Conservation (phyloP, 2,888 invertebrate genomes). For the Hecatera dysodea region DNA sequence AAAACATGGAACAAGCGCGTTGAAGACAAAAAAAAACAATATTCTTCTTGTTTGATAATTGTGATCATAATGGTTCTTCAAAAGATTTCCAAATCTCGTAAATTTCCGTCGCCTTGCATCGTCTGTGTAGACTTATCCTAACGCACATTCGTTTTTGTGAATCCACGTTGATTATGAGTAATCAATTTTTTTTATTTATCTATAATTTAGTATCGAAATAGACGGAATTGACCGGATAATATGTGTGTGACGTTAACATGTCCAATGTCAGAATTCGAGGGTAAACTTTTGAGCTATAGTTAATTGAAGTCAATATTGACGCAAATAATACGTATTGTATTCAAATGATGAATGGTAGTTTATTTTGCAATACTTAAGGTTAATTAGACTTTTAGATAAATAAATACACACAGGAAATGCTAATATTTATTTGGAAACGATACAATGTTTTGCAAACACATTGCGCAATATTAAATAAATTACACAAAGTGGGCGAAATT, state of each 20-base stretch:
- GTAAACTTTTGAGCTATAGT: slow-evolving; percentile 33
- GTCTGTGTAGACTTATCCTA: slow-evolving; percentile 71
- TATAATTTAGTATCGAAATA: slow-evolving; percentile 75
- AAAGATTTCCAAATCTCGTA: neutral
- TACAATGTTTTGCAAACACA: neutral
- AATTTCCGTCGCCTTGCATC: neutral
- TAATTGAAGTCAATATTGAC: slow-evolving; percentile 27
- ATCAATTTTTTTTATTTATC: slow-evolving; percentile 79
- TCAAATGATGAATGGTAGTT: neutral
- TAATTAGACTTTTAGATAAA: slow-evolving; percentile 19
- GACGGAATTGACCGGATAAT: slow-evolving; percentile 68
- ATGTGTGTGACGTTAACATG: slow-evolving; percentile 64
- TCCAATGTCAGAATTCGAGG: slow-evolving; percentile 44
- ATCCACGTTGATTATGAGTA: slow-evolving; percentile 78
- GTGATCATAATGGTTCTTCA: neutral
- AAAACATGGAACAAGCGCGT: too few relatives aligned
- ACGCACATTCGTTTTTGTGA: slow-evolving; percentile 76
- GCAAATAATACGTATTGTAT: slow-evolving; percentile 25
- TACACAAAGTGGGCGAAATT: too few relatives aligned
- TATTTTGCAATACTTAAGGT: neutral
- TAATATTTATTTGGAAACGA: neutral
- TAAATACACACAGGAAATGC: neutral
- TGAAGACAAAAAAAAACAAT: too few relatives aligned
- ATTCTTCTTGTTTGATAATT: too few relatives aligned
- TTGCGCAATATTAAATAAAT: too few relatives aligned